Conservation (phyloP, 2,888 invertebrate species). For the Thymelicus sylvestris region DNA sequence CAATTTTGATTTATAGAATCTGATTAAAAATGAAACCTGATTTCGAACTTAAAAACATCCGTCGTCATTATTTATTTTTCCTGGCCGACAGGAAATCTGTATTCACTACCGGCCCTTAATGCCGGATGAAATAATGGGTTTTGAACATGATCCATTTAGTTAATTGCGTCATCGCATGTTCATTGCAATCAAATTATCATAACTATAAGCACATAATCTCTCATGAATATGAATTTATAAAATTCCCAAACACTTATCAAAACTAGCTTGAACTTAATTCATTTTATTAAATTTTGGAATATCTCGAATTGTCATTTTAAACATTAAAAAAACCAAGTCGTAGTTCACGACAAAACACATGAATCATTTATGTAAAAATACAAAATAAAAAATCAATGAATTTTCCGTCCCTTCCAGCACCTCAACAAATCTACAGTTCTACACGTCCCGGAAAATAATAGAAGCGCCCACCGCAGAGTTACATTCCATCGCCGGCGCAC, state of each 20-base stretch:
- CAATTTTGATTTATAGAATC: neutral
- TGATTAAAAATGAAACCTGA: slow-evolving; percentile 28
- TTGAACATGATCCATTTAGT: slow-evolving; percentile 34
- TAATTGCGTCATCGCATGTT: slow-evolving; percentile 39
- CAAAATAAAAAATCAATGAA: neutral
- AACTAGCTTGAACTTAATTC: too few relatives aligned
- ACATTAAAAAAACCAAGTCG: too few relatives aligned
- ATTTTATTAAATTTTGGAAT: too few relatives aligned
- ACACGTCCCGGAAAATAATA: slow-evolving; percentile 43
- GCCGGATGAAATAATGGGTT: slow-evolving; percentile 37
- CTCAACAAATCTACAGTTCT: neutral
- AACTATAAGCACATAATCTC: too few relatives aligned
- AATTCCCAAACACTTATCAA: too few relatives aligned
- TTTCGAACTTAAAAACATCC: neutral
- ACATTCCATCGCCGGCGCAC: slow-evolving; percentile 45
- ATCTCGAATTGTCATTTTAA: too few relatives aligned
- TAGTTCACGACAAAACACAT: too few relatives aligned
- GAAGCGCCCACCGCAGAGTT: slow-evolving; percentile 47
- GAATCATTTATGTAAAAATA: too few relatives aligned
- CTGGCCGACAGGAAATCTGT: neutral
- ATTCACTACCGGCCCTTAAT: slow-evolving; percentile 27
- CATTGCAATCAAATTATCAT: neutral
- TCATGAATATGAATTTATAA: too few relatives aligned
- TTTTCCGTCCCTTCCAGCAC: neutral
- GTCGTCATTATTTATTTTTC: slow-evolving; percentile 5